phyloP scores from a whole-genome alignment of 2,797 vertebrate species.

The Dendrocincla fuliginosa region DNA sequence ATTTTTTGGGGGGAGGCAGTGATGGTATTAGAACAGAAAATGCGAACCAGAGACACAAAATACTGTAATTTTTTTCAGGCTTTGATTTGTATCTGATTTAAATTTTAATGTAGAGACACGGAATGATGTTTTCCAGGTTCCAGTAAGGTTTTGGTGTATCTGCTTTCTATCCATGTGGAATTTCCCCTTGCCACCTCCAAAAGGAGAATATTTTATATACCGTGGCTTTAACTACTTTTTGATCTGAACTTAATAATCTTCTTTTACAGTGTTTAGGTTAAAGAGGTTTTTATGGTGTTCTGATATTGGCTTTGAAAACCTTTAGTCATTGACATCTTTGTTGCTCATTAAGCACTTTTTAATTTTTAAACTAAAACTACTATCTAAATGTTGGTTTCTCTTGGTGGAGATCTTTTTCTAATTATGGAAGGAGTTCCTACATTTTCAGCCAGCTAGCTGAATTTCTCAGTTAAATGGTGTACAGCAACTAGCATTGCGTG shows the following conservation, averaged over 20 bases:
- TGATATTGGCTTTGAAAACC: conserved; percentile 48
- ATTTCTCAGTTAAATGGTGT: neutral
- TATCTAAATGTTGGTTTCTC: conserved; percentile 38
- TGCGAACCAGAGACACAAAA: neutral
- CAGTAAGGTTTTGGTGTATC: neutral
- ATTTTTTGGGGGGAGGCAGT: neutral
- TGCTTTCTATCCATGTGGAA: conserved; percentile 7
- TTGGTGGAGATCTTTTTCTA: neutral
- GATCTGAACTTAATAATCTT: conserved; percentile 19
- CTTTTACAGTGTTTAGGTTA: conserved; percentile 49
- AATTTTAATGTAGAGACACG: neutral
- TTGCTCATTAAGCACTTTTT: conserved; percentile 29
- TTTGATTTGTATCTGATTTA: conserved; percentile 13
- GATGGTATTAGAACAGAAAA: neutral
- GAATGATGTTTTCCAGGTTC: conserved; percentile 4
- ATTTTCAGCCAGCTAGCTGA: neutral
- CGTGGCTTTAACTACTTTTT: conserved; percentile 15
- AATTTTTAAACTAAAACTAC: conserved; percentile 38
- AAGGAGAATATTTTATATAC: conserved; percentile 40
- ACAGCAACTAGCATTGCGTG: neutral
- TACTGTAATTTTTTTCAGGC: neutral
- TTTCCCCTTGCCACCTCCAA: neutral
- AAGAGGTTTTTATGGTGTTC: conserved; percentile 22
- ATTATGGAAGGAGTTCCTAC: neutral
- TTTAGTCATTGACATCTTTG: conserved; percentile 8